phyloP scores from a whole-genome alignment of 2,888 invertebrate species.

The Acleris cristana region DNA sequence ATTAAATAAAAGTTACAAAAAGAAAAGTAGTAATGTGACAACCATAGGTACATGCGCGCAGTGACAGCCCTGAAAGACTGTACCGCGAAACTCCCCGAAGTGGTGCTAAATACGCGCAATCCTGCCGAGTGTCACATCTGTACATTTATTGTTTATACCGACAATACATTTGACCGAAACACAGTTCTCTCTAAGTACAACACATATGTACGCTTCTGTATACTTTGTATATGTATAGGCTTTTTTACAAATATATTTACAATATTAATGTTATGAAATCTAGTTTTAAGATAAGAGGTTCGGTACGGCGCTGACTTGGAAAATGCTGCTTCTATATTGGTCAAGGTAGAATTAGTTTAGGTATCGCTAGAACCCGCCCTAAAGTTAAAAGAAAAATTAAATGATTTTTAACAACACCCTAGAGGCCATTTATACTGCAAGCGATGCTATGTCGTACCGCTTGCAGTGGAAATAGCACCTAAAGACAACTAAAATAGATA shows the following conservation, averaged over 20 bases:
- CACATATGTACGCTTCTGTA: constrained; percentile 59
- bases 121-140: constrained; percentile 1
- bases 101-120: background rate
- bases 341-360: constrained; percentile 69
- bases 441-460: background rate
- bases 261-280: constrained; percentile 55
- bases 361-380: constrained; percentile 76
- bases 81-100: too few species aligned
- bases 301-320: constrained; percentile 20
- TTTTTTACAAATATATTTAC: constrained; percentile 75
- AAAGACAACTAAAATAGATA: constrained; percentile 39
- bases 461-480: constrained; percentile 15
- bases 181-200: constrained; percentile 65
- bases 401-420: constrained; percentile 40
- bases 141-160: constrained; percentile 6
- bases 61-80: background rate
- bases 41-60: background rate
- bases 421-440: background rate
- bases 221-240: constrained; percentile 62
- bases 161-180: constrained; percentile 31
- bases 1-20: constrained; percentile 58
- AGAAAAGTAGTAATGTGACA: constrained; percentile 36
- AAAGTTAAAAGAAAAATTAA: constrained; percentile 48
- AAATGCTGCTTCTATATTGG: constrained; percentile 43
- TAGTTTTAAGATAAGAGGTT: constrained; percentile 57